Evolutionary conservation across 2,797 vertebrate genomes (phyloP), one percentile per base, ranked within the genome.

Genomic region (Telmatherina bonti): DNA sequence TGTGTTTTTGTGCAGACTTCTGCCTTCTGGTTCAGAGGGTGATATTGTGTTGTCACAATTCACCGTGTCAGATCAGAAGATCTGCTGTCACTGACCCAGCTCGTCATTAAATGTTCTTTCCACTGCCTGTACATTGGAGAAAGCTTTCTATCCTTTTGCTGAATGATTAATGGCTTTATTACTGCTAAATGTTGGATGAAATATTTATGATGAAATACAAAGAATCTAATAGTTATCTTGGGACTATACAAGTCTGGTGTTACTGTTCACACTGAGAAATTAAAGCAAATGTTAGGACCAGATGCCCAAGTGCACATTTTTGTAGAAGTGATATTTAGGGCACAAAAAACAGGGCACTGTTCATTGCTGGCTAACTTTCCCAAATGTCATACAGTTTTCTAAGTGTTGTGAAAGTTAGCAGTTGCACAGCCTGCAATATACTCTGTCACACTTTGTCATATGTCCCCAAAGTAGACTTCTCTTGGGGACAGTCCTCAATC

Each of bases 401-500:
- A 69, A 66, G 62, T 77, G 29, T 81, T 75, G 41, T 55, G 41
- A 56, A 83, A 79, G 72, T 45, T 16, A 59, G 35, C 55, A 57
- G 20, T 51, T 30, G 47, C 55, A 60, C 59, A 16, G 51, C 61
- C 78, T 80, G 51, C 7, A 8, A 56, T 64, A 67, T 7, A 9
- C 38, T 72, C 66, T 82, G 76, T 86, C 55, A 79, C 77, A 83
- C 70, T 85, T 85, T 85, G 62, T 53, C 59, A 75, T 74, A 74
- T 74, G 82, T 89, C 84, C 83, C 72, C 18, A 56, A 74, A 77
- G 81, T 73, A n/a, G 29, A 13, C 68, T 78, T 67, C 85, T 88
- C 82, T 27, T 60, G 82, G 83, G 82, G 31, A 64, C 59, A 85
- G 81, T 76, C 74, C 86, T 85, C 77, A 83, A 85, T 87, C 64